Base-by-base conservation (phyloP, 1,140 invertebrate species). In the Ceratina calcarata region DNA sequence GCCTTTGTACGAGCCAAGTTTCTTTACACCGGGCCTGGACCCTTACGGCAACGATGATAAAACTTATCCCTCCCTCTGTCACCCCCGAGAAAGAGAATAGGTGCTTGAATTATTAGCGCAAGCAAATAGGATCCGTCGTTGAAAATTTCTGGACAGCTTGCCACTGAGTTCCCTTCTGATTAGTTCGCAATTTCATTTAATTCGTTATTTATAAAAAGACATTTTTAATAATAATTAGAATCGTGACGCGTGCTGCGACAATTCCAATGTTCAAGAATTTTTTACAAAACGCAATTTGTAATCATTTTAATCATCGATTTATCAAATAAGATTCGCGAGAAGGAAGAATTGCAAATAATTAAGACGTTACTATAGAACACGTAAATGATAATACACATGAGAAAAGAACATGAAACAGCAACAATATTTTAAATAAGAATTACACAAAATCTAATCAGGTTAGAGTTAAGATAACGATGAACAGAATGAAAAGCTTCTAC, bases 1-100 rank as follows among this genome's bases (percentile, higher is more conserved):
- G 80, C 79, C 73, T 72, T 80, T 70, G 58, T 79, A 73, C 83
- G 62, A 80, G 74, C 61, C 71, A 85, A 85, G 76, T 84, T 84
- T 84, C 83, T 80, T 84, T 80, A 79, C 70, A 80, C 20, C 53
- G 55, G 20, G 37, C 37, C 64, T 55, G 74, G 74, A 76, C 76
- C 68, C 58, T 78, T 64, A 69, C 55, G 22, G 60, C 37, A n/a
- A 45, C 37, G 55, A 69, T 69, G 66, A 77, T 77, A 77, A 77
- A 77, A 77, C 74, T 77, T 69, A 55, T 69, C 74, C 68, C 74
- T 27, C 55, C 7, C 37, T n/a, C n/a, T n/a, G n/a, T n/a, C n/a
- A n/a, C n/a, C 10, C 37, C 7, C 37, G 65, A 61, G 27, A 10
- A 6, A 45, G 37, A 45, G 37, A 45, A 45, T 45, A 45, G 37